Percentiles rank a stretch among this genome's conserved stretches.
These are phyloP conservation scores for Acanthacorydalis orientalis DNA, from an alignment of 2,888 invertebrate species.

Conservation along the genomic window DNA sequence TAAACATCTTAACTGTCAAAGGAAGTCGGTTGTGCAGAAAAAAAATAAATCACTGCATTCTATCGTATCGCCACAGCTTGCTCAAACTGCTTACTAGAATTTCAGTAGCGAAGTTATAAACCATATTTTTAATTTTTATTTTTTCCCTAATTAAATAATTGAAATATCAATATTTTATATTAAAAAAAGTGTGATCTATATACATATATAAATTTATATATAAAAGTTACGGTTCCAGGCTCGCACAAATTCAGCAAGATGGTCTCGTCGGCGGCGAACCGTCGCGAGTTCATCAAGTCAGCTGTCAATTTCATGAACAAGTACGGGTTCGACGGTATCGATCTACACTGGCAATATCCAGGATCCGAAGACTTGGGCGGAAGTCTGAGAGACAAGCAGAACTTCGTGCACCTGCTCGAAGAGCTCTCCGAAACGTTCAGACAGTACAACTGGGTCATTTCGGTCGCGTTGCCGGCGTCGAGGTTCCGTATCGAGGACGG, in stretches of 20 bases:
- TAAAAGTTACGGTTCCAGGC: no score
- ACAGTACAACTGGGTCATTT: slow-evolving; percentile 35
- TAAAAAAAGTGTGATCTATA: no score
- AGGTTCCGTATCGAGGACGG: slow-evolving; percentile 48
- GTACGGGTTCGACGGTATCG: slow-evolving; percentile 63
- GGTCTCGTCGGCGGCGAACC: slow-evolving; percentile 34
- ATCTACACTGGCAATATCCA: slow-evolving; percentile 65
- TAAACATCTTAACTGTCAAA: no score
- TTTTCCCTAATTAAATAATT: no score
- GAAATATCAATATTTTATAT: no score
- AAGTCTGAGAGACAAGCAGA: slow-evolving; percentile 31
- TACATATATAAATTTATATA: no score
- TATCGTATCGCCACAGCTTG: no score
- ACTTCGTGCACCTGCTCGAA: slow-evolving; percentile 36
- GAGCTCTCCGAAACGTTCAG: slow-evolving; percentile 43
- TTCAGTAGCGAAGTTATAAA: no score
- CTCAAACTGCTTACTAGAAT: no score
- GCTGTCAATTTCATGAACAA: slow-evolving; percentile 42
- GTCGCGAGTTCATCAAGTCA: slow-evolving; percentile 43
- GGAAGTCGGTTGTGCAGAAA: no score
- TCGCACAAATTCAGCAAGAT: slow-evolving; percentile 38
- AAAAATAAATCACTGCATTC: no score
- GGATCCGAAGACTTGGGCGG: slow-evolving; percentile 31
- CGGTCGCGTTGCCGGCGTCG: slow-evolving; percentile 40
- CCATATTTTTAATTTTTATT: no score